These are phyloP conservation scores for Labeo calbasu DNA, from an alignment of 2,797 vertebrate genomes.

Conservation along the genomic window DNA sequence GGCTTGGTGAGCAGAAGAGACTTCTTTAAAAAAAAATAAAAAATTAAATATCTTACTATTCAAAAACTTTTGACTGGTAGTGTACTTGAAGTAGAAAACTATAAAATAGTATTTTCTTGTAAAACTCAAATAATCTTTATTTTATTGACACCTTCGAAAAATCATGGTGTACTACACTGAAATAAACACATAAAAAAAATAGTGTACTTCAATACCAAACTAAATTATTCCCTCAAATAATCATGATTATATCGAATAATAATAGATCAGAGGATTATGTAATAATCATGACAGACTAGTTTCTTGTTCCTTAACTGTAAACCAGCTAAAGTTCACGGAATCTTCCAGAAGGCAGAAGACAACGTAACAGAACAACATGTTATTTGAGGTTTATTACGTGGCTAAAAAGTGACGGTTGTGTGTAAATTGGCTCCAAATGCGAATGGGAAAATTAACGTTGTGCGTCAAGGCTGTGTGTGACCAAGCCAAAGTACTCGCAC, in stretches of 20 bases:
- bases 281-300: neutral
- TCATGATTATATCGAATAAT: neutral
- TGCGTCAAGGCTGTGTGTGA: slow-evolving; percentile 41
- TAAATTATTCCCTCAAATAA: neutral
- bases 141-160: too few relatives aligned
- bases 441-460: slow-evolving; percentile 4
- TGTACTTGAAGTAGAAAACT: neutral
- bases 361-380: neutral
- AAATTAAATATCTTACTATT: too few relatives aligned
- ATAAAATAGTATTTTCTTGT: neutral
- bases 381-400: neutral
- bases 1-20: too few relatives aligned
- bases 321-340: neutral
- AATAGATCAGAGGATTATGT: neutral
- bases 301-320: neutral
- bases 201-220: neutral
- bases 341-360: neutral
- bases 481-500: neutral
- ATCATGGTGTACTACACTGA: neutral
- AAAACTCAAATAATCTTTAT: neutral
- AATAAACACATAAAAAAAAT: neutral
- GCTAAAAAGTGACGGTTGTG: neutral
- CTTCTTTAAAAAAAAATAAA: too few relatives aligned
- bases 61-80: too few relatives aligned
- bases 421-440: slow-evolving; percentile 2